Conservation (phyloP, 2,888 invertebrate genomes). For the Psylliodes chrysocephalus region DNA sequence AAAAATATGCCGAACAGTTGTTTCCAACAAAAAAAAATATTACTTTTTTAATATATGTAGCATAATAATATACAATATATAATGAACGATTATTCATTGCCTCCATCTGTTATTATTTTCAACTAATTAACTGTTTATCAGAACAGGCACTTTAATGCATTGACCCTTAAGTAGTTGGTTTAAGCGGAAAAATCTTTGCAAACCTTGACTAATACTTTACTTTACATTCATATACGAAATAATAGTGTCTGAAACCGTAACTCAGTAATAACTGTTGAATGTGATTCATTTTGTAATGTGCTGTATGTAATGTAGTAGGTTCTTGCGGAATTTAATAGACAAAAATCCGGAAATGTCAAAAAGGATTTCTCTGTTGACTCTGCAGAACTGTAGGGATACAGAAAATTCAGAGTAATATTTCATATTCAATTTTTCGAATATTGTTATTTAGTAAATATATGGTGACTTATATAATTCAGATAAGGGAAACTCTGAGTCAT, state of each 20-base stretch:
- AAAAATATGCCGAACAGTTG: too few species aligned
- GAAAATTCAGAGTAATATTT: constrained; percentile 33
- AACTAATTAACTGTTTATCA: too few species aligned
- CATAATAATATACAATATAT: too few species aligned
- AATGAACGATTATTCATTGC: too few species aligned
- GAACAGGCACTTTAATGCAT: too few species aligned
- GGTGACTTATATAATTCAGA: too few species aligned
- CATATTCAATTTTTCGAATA: background rate
- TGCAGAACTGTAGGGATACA: constrained; percentile 45
- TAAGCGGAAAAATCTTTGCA: constrained; percentile 20
- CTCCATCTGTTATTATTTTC: too few species aligned
- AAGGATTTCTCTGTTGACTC: constrained; percentile 49
- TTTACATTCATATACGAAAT: constrained; percentile 20
- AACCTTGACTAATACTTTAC: background rate
- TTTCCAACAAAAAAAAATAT: too few species aligned
- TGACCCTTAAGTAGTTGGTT: too few species aligned
- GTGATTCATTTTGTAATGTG: constrained; percentile 62
- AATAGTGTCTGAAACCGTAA: constrained; percentile 37
- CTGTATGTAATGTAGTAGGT: constrained; percentile 60
- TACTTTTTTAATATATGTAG: too few species aligned
- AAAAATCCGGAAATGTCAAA: constrained; percentile 19
- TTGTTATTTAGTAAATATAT: too few species aligned
- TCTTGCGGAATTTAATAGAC: constrained; percentile 47
- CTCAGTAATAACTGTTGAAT: constrained; percentile 61
- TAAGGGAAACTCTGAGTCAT: too few species aligned